Conservation (phyloP, 2,797 vertebrate genomes). For the Synanceia verrucosa region DNA sequence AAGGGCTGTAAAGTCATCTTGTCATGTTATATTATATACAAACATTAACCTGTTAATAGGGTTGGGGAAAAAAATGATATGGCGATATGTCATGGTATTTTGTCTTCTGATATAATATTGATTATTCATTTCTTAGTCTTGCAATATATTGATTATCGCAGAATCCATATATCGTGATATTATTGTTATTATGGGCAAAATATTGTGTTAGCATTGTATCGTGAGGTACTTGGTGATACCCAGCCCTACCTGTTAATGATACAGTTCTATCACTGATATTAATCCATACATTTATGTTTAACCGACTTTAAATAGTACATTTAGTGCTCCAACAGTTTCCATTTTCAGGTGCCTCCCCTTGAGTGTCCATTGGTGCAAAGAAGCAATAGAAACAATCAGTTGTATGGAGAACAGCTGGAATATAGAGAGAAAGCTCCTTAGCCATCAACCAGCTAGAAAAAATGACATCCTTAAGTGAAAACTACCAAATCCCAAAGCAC, state of each 20-base stretch:
- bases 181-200: too few species aligned
- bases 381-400: not conserved
- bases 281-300: not conserved
- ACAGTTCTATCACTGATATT: not conserved
- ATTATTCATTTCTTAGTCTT: too few species aligned
- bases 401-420: constrained; percentile 6
- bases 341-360: not conserved
- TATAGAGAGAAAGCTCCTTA: constrained; percentile 20
- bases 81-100: too few species aligned
- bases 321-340: not conserved
- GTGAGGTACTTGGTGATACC: too few species aligned
- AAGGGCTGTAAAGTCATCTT: not conserved
- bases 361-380: not conserved
- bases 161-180: too few species aligned
- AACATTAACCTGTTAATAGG: not conserved
- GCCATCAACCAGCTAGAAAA: constrained; percentile 19
- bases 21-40: not conserved
- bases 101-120: too few species aligned
- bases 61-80: too few species aligned
- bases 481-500: constrained; percentile 57
- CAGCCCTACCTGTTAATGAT: not conserved
- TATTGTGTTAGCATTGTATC: too few species aligned
- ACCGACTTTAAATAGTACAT: not conserved
- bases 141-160: too few species aligned
- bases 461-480: constrained; percentile 62